Base-by-base conservation (phyloP, 2,888 invertebrate genomes). In the Sinopyrophorus schimmeli region DNA sequence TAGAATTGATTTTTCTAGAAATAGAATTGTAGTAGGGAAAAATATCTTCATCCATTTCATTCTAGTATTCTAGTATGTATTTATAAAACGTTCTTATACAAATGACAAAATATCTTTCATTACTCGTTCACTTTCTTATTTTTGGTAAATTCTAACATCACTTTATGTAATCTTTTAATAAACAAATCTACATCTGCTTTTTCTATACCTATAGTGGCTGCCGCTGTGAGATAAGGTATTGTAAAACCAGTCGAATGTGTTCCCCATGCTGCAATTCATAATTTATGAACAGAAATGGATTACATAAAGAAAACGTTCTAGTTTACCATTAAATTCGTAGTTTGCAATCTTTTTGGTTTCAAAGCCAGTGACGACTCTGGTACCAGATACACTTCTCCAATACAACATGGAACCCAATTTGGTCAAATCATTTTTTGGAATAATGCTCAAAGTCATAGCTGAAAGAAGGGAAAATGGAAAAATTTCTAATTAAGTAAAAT, bases 381-480 rank as follows among this genome's bases (percentile, higher is more conserved):
- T 80, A 10, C 89, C 89, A 15, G 87, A 87, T 14, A 89, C 81
- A 61, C 83, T 83, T 54, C 87, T 77, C 9, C 81, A 77, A 68
- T 86, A 87, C 17, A 89, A 71, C 83, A 85, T 86, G 0, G 87
- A 82, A 5, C 88, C 87, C 34, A 88, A 70, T 68, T 80, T 76
- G 27, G 84, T 81, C 5, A 81, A 67, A 54, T 75, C 71, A 60
- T 74, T 74, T 47, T 70, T 67, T 54, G 71, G 69, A 21, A 79
- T 60, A 1, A 66, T 69, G 7, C 62, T 64, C 28, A 79, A 61
- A 6, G 76, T 76, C 61, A 80, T 69, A 1, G 77, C 79, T 75
- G 4, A 43, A 63, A 53, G 48, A 21, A 37, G 20, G 24, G 18
- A 15, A 27, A 23, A 16, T 7, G n/a, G 7, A 34, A 26, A 20